These are phyloP conservation scores for Hydropotes inermis DNA, from an alignment of 2,113 vertebrate genomes.

Conservation along the genomic window DNA sequence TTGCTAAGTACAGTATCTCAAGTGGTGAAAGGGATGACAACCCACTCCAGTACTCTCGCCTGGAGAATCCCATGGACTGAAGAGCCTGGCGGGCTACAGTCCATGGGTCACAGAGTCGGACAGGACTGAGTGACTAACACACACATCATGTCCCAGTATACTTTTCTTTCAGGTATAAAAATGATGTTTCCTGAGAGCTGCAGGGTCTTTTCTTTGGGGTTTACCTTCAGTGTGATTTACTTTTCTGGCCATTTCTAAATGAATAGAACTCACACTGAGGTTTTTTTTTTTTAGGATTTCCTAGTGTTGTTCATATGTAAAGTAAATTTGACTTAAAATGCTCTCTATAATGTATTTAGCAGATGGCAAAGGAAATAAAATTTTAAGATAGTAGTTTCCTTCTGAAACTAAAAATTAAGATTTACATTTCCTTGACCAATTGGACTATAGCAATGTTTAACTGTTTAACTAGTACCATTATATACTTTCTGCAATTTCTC, in stretches of 20 bases:
- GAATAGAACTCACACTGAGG: neutral
- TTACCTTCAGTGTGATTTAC: neutral
- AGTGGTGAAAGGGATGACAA: neutral
- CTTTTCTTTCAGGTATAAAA: neutral
- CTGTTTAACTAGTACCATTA: neutral
- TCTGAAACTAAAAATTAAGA: neutral
- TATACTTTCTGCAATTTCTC: neutral
- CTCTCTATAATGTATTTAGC: neutral
- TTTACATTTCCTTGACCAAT: neutral
- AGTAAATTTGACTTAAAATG: neutral
- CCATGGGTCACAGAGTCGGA: neutral
- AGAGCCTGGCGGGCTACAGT: neutral
- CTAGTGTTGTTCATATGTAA: neutral
- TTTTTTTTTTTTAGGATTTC: neutral
- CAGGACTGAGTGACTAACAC: neutral
- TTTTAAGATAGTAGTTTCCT: neutral
- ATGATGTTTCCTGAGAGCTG: neutral
- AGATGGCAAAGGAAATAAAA: neutral
- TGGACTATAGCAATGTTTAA: neutral
- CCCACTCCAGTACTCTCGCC: neutral
- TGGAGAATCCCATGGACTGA: neutral
- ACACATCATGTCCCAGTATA: neutral
- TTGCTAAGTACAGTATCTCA: conserved; percentile 34
- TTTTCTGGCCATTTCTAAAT: neutral
- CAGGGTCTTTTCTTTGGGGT: neutral